Evolutionary conservation across 2,113 vertebrate genomes (phyloP).

Genomic region (Dromiciops gliroides): DNA sequence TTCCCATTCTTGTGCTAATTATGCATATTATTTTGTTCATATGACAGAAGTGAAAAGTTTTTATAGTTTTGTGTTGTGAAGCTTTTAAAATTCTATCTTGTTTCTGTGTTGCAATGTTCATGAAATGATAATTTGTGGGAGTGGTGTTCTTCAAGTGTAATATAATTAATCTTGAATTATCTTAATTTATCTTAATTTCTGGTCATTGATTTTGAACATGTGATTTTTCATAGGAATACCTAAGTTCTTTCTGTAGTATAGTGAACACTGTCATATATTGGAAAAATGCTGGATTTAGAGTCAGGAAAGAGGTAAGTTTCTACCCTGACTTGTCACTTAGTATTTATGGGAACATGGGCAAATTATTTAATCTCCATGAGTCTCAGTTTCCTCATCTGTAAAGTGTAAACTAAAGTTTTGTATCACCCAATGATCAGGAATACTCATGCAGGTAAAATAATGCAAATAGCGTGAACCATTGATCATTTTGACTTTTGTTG

Average conservation of each 20-base stretch:
- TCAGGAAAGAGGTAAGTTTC: neutral
- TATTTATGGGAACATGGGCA: neutral
- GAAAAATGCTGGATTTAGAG: neutral
- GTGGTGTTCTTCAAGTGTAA: slow-evolving; percentile 14
- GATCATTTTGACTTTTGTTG: neutral
- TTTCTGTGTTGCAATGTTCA: neutral
- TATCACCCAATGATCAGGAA: neutral
- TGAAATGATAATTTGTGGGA: slow-evolving; percentile 44
- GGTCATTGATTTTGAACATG: slow-evolving; percentile 6
- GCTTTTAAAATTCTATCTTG: slow-evolving; percentile 19
- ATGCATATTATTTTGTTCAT: neutral
- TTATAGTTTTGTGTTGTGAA: neutral
- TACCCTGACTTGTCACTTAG: neutral
- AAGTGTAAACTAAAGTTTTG: neutral
- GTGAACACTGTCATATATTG: neutral
- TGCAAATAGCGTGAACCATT: neutral
- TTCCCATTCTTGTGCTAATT: neutral
- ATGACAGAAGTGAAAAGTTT: neutral
- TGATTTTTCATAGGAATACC: slow-evolving; percentile 10
- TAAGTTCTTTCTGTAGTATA: slow-evolving; percentile 23
- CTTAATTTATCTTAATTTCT: too few species aligned
- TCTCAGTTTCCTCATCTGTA: neutral
- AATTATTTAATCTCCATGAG: neutral
- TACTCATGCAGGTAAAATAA: neutral
- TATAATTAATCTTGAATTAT: slow-evolving; percentile 23